Conservation (phyloP, 2,797 vertebrate species). For the Lophura swinhoii region DNA sequence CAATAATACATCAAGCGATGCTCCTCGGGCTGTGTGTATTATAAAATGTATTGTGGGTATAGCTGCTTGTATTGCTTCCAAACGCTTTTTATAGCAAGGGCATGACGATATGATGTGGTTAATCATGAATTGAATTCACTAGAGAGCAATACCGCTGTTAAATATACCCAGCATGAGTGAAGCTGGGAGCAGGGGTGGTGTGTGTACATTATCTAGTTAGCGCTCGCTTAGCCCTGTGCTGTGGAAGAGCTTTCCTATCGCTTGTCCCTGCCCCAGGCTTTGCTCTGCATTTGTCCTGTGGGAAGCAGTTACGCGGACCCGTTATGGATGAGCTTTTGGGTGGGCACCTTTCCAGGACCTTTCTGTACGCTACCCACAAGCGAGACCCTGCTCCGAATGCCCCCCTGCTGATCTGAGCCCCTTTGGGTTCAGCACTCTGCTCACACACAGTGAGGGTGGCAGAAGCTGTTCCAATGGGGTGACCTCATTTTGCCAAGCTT, state of each 20-base stretch:
- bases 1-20: neutral
- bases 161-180: neutral
- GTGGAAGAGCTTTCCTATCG: neutral
- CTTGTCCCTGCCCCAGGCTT: neutral
- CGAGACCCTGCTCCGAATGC: accelerated
- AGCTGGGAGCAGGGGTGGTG: accelerated
- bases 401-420: neutral
- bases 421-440: neutral
- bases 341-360: accelerated
- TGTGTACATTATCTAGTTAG: accelerated
- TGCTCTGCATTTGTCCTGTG: neutral
- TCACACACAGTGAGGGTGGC: neutral
- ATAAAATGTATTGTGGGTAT: neutral
- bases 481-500: neutral
- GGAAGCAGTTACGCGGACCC: neutral
- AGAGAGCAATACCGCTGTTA: neutral
- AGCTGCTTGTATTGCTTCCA: neutral
- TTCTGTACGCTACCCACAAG: neutral
- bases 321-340: accelerated
- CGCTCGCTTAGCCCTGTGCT: neutral
- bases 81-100: neutral
- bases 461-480: accelerated
- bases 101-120: accelerated
- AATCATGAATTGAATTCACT: neutral
- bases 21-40: neutral